Percentiles rank a stretch among this genome's conserved stretches.
phyloP scores from a whole-genome alignment of 2,888 invertebrate genomes.

The Tupiocoris notatus region DNA sequence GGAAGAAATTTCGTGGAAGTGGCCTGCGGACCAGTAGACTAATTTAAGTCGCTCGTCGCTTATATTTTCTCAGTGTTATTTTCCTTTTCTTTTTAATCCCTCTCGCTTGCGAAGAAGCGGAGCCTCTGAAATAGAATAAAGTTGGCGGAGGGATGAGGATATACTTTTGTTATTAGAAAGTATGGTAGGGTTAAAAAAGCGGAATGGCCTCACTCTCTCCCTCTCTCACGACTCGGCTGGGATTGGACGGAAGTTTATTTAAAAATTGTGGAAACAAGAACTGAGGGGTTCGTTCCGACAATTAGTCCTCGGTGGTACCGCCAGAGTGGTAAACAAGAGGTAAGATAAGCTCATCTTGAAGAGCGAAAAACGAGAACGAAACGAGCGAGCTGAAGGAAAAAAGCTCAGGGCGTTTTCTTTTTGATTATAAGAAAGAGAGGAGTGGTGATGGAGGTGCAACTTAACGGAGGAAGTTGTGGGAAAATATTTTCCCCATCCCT shows the following conservation, averaged over 20 bases:
- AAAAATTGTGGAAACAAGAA: conserved; percentile 27
- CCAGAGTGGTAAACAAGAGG: conserved; percentile 30
- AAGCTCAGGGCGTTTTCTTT: conserved; percentile 18
- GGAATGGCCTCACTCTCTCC: neutral
- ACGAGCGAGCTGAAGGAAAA: neutral
- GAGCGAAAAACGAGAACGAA: neutral
- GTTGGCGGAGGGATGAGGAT: neutral
- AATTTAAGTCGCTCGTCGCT: conserved; percentile 32
- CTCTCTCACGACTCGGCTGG: neutral
- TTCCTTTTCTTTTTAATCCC: conserved; percentile 18
- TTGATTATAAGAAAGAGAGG: conserved; percentile 21
- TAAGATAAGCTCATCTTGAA: conserved; percentile 41
- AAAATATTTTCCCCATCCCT: neutral
- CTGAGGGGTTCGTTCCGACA: conserved; percentile 33
- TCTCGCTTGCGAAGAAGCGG: conserved; percentile 29
- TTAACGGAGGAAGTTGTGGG: neutral
- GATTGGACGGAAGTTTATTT: conserved; percentile 33
- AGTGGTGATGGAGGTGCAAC: neutral
- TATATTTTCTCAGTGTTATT: neutral
- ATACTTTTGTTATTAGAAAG: conserved; percentile 29
- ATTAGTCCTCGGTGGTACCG: conserved; percentile 22
- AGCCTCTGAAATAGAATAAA: conserved; percentile 1
- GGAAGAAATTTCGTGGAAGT: conserved; percentile 5
- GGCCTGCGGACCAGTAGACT: conserved; percentile 11
- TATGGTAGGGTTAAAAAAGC: neutral